Percentiles rank a stretch among this genome's conserved stretches.
phyloP scores from a whole-genome alignment of 2,888 invertebrate species.

The Physocephala rufipes region DNA sequence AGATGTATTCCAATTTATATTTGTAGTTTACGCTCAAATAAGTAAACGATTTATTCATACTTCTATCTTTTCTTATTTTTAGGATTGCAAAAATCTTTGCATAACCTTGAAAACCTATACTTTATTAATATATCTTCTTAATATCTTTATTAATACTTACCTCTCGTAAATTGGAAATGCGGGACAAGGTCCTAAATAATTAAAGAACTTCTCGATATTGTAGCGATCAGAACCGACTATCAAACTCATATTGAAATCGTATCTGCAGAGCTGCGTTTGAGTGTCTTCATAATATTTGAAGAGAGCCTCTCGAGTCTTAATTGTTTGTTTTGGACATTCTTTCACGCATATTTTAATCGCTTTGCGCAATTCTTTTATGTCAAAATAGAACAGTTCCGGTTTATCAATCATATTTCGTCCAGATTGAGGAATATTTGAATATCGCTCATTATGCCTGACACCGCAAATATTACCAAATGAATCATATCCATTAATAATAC shows the following conservation, averaged over 20 bases:
- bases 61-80: too few species aligned
- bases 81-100: too few species aligned
- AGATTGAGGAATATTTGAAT: conserved; percentile 77
- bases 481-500: conserved; percentile 90
- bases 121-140: background rate
- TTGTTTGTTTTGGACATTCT: conserved; percentile 78
- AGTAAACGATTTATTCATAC: too few species aligned
- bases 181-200: conserved; percentile 80
- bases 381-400: conserved; percentile 85
- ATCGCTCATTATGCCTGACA: conserved; percentile 78
- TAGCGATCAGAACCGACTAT: conserved; percentile 65
- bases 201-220: conserved; percentile 60
- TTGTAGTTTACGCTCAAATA: too few species aligned
- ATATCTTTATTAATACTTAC: conserved; percentile 58
- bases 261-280: conserved; percentile 81
- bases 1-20: too few species aligned
- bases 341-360: conserved; percentile 91
- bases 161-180: conserved; percentile 79
- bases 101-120: too few species aligned
- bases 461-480: conserved; percentile 96
- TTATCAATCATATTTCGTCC: conserved; percentile 83
- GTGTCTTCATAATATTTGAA: conserved; percentile 77
- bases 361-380: conserved; percentile 77
- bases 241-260: conserved; percentile 72
- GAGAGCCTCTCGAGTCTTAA: conserved; percentile 74